phyloP scores from a whole-genome alignment of 2,113 vertebrate genomes.

The Tautogolabrus adspersus region DNA sequence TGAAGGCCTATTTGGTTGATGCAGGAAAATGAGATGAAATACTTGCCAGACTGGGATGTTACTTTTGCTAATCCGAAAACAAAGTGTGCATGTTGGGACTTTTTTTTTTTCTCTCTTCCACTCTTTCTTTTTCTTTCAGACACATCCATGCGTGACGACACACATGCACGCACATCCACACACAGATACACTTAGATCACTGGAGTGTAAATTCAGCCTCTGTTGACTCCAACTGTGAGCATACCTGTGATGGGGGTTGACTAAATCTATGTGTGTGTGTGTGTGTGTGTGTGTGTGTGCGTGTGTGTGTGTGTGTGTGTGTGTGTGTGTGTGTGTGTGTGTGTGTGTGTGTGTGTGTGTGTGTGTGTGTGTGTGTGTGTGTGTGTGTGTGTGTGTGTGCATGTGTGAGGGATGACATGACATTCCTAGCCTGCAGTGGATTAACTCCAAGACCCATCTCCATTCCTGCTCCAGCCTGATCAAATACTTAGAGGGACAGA shows the following conservation, averaged over 20 bases:
- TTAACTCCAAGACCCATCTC: slow-evolving; percentile 69
- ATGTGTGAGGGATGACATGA: slow-evolving; percentile 40
- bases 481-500: slow-evolving; percentile 70
- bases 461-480: slow-evolving; percentile 64
- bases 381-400: slow-evolving; percentile 8
- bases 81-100: slow-evolving; percentile 16
- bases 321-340: slow-evolving; percentile 19
- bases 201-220: slow-evolving; percentile 54
- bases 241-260: slow-evolving; percentile 71
- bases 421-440: slow-evolving; percentile 74
- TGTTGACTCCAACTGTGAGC: slow-evolving; percentile 63
- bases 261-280: slow-evolving; percentile 27
- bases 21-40: slow-evolving; percentile 59
- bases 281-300: no score
- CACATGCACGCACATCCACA: background rate
- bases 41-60: slow-evolving; percentile 33
- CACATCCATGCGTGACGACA: slow-evolving; percentile 34
- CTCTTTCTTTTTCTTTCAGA: slow-evolving; percentile 39
- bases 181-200: slow-evolving; percentile 16
- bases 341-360: slow-evolving; percentile 15
- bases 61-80: slow-evolving; percentile 40
- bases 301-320: no score
- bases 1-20: slow-evolving; percentile 63
- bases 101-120: background rate
- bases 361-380: slow-evolving; percentile 11